Percentiles rank a stretch among this genome's conserved stretches.
These are phyloP conservation scores for Cuniculus paca DNA, from an alignment of 2,797 vertebrate genomes.

Conservation along the genomic window DNA sequence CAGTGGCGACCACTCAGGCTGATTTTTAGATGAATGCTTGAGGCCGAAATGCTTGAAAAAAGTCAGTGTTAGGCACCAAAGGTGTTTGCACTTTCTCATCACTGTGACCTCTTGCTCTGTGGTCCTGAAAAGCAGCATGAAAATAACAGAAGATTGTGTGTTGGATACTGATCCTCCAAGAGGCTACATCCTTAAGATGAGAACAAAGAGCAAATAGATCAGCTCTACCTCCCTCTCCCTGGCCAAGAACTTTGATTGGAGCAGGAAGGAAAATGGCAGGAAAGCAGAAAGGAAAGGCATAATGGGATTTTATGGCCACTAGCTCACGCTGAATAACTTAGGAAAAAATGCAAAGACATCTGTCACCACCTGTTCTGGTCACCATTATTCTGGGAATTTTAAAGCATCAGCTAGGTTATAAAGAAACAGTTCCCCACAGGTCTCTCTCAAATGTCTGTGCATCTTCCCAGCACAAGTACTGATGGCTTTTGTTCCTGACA, in stretches of 20 bases:
- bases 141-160: neutral
- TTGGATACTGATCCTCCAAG: neutral
- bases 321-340: neutral
- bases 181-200: too few species aligned
- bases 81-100: fast-evolving
- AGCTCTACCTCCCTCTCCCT: neutral
- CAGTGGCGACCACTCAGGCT: neutral
- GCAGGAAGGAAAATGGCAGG: neutral
- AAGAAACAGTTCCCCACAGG: neutral
- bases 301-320: fast-evolving
- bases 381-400: neutral
- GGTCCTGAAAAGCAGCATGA: too few species aligned
- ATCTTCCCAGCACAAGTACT: too few species aligned
- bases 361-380: neutral
- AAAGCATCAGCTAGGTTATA: neutral
- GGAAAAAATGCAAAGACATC: neutral
- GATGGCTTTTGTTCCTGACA: neutral
- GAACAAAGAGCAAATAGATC: neutral
- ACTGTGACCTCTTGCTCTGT: neutral
- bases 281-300: neutral
- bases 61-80: neutral
- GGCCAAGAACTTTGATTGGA: neutral
- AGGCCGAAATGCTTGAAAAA: neutral
- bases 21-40: neutral
- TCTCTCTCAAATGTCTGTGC: neutral